Percentiles rank a stretch among this genome's conserved stretches.
These are phyloP conservation scores for Hesperophylax magnus DNA, from an alignment of 1,140 invertebrate species.

Conservation along the genomic window DNA sequence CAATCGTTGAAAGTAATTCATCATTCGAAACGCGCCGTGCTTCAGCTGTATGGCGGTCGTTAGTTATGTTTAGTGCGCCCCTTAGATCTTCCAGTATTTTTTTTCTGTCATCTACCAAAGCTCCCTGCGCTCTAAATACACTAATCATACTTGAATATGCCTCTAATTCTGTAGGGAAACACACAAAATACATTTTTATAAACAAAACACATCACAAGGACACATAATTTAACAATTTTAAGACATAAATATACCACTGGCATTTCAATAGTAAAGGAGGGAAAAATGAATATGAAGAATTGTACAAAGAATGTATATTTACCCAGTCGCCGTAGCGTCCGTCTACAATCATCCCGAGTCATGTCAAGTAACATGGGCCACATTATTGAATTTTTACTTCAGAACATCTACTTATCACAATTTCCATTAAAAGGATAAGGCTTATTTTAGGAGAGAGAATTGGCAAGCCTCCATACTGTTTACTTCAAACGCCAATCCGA, in stretches of 20 bases:
- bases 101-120: slow-evolving; percentile 86
- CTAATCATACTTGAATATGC: slow-evolving; percentile 91
- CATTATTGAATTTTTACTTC: slow-evolving; percentile 64
- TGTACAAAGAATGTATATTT: slow-evolving; percentile 59
- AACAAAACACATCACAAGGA: slow-evolving; percentile 6
- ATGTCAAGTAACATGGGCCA: slow-evolving; percentile 68
- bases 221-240: slow-evolving; percentile 26
- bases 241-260: slow-evolving; percentile 45
- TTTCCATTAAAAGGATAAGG: slow-evolving; percentile 65
- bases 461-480: slow-evolving; percentile 71
- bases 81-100: slow-evolving; percentile 87
- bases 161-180: slow-evolving; percentile 81
- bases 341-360: slow-evolving; percentile 85
- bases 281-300: slow-evolving; percentile 68
- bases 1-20: slow-evolving; percentile 89
- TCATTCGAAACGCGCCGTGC: slow-evolving; percentile 91
- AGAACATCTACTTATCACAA: slow-evolving; percentile 61
- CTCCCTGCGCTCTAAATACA: slow-evolving; percentile 92
- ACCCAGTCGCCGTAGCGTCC: slow-evolving; percentile 88
- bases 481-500: slow-evolving; percentile 71
- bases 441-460: slow-evolving; percentile 69
- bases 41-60: slow-evolving; percentile 87
- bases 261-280: slow-evolving; percentile 60
- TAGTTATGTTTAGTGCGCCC: slow-evolving; percentile 86
- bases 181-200: slow-evolving; percentile 61